phyloP scores from a whole-genome alignment of 2,797 vertebrate species.

The Luscinia megarhynchos region DNA sequence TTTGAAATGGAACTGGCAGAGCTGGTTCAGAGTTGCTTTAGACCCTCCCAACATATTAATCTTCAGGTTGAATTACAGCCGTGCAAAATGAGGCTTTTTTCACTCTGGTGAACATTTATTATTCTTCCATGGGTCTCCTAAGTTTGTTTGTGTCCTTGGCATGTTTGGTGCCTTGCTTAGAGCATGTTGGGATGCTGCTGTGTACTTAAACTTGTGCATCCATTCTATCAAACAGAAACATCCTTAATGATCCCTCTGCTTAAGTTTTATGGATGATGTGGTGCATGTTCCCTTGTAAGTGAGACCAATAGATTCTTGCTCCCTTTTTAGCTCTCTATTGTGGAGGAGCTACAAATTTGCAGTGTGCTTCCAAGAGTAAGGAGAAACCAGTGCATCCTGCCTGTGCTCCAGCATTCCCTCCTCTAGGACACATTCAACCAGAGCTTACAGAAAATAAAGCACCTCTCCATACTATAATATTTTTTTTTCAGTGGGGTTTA shows the following conservation, averaged over 20 bases:
- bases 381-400: background rate
- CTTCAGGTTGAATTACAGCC: background rate
- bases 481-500: background rate
- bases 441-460: background rate
- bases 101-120: background rate
- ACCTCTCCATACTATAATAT: background rate
- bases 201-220: background rate
- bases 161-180: background rate
- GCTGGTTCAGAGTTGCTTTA: background rate
- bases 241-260: background rate
- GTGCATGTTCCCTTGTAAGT: background rate
- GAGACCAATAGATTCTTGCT: background rate
- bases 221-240: background rate
- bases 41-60: rapidly evolving
- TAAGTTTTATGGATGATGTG: background rate
- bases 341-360: background rate
- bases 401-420: background rate
- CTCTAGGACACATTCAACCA: background rate
- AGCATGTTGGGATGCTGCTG: background rate
- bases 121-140: background rate
- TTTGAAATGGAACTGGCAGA: background rate
- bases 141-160: background rate
- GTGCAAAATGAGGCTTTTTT: rapidly evolving
- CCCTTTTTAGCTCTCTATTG: background rate
- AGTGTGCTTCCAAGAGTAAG: background rate